phyloP scores from a whole-genome alignment of 2,797 vertebrate species.

The Falco novaeseelandiae region DNA sequence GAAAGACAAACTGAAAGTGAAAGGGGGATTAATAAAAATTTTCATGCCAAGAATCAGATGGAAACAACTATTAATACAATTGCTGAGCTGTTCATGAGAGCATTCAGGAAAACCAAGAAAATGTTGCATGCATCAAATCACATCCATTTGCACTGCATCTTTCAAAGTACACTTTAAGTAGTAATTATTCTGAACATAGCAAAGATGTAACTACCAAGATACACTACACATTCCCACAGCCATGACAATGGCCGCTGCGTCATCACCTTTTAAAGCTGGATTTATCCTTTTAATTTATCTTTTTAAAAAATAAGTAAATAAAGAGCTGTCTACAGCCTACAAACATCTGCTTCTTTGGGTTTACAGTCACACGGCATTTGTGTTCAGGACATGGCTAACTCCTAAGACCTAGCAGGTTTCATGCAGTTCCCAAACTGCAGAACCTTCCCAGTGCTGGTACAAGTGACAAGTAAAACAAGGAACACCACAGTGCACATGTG shows the following conservation, averaged over 20 bases:
- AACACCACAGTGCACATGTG: background rate
- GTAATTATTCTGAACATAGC: background rate
- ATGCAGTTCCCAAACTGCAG: background rate
- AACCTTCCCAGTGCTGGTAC: background rate
- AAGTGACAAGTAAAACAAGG: background rate
- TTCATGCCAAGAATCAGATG: conserved; percentile 2
- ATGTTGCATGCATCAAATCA: background rate
- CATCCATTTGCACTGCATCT: background rate
- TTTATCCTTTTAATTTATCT: background rate
- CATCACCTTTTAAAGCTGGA: background rate
- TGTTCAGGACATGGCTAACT: background rate
- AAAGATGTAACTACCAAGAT: background rate
- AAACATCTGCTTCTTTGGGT: background rate
- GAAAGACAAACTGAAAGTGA: conserved; percentile 36
- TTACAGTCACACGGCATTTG: background rate
- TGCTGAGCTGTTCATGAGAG: background rate
- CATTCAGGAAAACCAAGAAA: background rate
- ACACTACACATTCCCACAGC: fast-evolving
- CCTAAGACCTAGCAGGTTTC: background rate
- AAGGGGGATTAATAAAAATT: background rate
- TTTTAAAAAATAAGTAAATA: background rate
- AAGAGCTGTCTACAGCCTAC: background rate
- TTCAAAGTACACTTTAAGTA: background rate
- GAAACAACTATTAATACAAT: background rate
- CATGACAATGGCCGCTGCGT: background rate